A percentile compares a stretch with the other conserved stretches of the same genome.
Evolutionary conservation across 2,888 invertebrate species (phyloP).

Genomic region (Chymomyza fuscimana): DNA sequence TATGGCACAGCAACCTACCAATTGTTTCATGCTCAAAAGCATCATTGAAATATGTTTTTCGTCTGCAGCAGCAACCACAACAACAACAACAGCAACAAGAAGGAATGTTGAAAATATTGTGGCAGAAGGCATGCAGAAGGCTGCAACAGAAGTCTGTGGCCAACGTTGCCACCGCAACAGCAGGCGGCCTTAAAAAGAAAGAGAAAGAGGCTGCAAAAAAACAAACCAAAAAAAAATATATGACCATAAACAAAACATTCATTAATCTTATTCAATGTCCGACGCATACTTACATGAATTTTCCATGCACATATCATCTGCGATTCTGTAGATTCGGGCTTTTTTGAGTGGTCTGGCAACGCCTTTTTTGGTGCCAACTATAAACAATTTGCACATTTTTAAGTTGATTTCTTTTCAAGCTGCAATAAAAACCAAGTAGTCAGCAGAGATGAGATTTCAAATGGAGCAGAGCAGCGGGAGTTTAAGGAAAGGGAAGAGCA

Average conservation of each 20-base stretch:
- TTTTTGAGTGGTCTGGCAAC: neutral
- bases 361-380: slow-evolving; percentile 45
- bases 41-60: slow-evolving; percentile 65
- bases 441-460: slow-evolving; percentile 11
- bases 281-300: slow-evolving; percentile 61
- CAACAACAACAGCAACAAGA: slow-evolving; percentile 19
- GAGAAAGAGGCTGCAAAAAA: slow-evolving; percentile 16
- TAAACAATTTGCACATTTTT: slow-evolving; percentile 73
- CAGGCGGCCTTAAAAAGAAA: slow-evolving; percentile 9
- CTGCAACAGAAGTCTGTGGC: slow-evolving; percentile 10
- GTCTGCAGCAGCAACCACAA: slow-evolving; percentile 18
- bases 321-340: neutral
- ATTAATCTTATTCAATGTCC: slow-evolving; percentile 74
- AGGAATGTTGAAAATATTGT: slow-evolving; percentile 36
- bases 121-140: slow-evolving; percentile 13
- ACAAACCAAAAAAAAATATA: slow-evolving; percentile 14
- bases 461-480: neutral
- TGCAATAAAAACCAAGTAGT: slow-evolving; percentile 29
- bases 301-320: slow-evolving; percentile 19
- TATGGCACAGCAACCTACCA: slow-evolving; percentile 14
- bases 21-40: slow-evolving; percentile 36
- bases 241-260: slow-evolving; percentile 62
- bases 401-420: slow-evolving; percentile 53
- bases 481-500: no score
- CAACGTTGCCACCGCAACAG: slow-evolving; percentile 14